Conservation (phyloP, 2,797 vertebrate genomes). For the Sebastes itinus region DNA sequence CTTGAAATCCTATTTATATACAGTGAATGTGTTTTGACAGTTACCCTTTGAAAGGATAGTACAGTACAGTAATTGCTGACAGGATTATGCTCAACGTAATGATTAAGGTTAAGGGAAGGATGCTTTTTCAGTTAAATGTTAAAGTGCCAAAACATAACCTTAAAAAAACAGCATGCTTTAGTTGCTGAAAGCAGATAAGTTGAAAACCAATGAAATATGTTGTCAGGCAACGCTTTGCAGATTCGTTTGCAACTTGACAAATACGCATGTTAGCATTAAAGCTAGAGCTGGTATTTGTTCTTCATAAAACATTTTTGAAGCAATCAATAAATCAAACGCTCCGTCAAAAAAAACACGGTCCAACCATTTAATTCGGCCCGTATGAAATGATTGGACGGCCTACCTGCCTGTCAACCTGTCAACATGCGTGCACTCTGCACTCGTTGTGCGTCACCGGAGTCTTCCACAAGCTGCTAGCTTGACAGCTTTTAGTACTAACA, state of each 20-base stretch:
- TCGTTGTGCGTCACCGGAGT: too few relatives aligned
- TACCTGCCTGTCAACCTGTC: too few relatives aligned
- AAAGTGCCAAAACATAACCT: not conserved
- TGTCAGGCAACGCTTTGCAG: not conserved
- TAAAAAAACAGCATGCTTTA: not conserved
- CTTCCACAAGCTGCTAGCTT: too few relatives aligned
- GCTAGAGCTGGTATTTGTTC: not conserved
- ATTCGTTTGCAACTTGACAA: not conserved
- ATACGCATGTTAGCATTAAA: not conserved
- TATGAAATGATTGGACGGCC: too few relatives aligned
- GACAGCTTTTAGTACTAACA: too few relatives aligned
- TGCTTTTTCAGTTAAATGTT: not conserved
- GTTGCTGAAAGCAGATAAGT: too few relatives aligned
- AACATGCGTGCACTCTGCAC: too few relatives aligned
- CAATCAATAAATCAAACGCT: not conserved
- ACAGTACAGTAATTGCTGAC: not conserved
- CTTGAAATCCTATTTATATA: not conserved
- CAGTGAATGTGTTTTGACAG: not conserved
- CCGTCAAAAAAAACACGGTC: not conserved
- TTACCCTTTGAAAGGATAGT: not conserved
- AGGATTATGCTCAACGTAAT: not conserved
- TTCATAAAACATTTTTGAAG: too few relatives aligned
- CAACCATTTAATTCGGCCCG: too few relatives aligned
- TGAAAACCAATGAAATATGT: not conserved
- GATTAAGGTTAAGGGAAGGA: not conserved